These are phyloP conservation scores for Garra rufa DNA, from an alignment of 2,113 vertebrate genomes.

Conservation along the genomic window DNA sequence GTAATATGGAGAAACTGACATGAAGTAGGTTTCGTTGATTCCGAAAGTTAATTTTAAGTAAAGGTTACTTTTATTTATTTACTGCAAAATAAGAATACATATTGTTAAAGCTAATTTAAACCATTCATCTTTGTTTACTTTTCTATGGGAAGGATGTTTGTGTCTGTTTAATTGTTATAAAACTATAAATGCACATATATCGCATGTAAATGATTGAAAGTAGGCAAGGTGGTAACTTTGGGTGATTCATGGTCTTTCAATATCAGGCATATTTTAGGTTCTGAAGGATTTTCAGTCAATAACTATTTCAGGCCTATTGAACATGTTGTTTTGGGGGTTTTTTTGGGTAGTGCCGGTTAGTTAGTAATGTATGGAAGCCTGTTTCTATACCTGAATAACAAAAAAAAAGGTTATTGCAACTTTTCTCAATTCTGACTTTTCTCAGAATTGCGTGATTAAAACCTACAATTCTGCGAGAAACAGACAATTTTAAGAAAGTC, in stretches of 20 bases:
- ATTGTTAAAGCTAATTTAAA: slow-evolving; percentile 7
- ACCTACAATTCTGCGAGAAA: too few species aligned
- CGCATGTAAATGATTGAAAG: background rate
- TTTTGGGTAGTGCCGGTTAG: background rate
- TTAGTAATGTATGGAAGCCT: background rate
- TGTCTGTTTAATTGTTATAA: background rate
- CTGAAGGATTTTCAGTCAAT: background rate
- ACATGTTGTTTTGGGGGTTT: background rate
- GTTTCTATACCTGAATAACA: too few species aligned
- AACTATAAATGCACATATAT: background rate
- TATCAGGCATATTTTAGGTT: background rate
- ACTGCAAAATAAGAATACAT: slow-evolving; percentile 1
- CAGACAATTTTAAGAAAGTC: too few species aligned
- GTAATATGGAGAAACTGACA: background rate
- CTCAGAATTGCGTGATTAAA: too few species aligned
- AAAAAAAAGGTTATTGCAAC: too few species aligned
- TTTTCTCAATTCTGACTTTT: too few species aligned
- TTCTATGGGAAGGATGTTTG: background rate
- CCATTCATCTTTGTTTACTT: background rate
- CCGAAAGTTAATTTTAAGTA: background rate
- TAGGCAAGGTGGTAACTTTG: background rate
- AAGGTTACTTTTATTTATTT: slow-evolving; percentile 10
- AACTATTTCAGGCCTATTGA: background rate
- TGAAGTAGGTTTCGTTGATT: background rate
- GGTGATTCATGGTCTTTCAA: background rate